phyloP scores from a whole-genome alignment of 2,888 invertebrate genomes.

The Enoplolaimus lenunculus region DNA sequence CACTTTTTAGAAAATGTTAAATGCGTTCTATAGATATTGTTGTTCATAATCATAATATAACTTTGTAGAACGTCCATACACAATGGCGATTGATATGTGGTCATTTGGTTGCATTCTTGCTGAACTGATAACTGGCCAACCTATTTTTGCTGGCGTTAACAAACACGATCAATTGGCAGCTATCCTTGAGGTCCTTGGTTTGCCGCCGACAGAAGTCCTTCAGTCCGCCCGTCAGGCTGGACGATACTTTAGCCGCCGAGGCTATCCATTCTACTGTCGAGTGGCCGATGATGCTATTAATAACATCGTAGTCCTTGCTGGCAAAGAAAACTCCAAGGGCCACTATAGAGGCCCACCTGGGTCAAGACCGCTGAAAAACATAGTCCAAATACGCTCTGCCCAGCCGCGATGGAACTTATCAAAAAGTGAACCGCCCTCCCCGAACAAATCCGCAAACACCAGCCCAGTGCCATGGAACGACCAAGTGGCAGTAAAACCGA shows the following conservation, averaged over 20 bases:
- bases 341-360: background rate
- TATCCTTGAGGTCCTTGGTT: background rate
- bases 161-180: constrained; percentile 7
- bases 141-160: background rate
- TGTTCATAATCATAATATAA: no score
- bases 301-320: background rate
- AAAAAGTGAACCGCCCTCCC: no score
- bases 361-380: background rate
- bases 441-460: no score
- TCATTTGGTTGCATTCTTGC: constrained; percentile 8
- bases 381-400: no score
- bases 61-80: background rate
- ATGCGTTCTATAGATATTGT: no score
- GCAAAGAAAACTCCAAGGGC: background rate
- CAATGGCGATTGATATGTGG: constrained; percentile 9
- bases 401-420: no score
- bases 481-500: no score
- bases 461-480: no score
- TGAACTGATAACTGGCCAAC: constrained; percentile 2
- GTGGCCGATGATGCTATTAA: background rate
- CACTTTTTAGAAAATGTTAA: no score
- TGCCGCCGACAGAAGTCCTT: constrained; percentile 2
- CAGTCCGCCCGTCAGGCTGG: background rate
- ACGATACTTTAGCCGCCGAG: background rate
- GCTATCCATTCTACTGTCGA: constrained; percentile 7